Conservation (phyloP, 2,888 invertebrate species). For the Nymphalis urticae region DNA sequence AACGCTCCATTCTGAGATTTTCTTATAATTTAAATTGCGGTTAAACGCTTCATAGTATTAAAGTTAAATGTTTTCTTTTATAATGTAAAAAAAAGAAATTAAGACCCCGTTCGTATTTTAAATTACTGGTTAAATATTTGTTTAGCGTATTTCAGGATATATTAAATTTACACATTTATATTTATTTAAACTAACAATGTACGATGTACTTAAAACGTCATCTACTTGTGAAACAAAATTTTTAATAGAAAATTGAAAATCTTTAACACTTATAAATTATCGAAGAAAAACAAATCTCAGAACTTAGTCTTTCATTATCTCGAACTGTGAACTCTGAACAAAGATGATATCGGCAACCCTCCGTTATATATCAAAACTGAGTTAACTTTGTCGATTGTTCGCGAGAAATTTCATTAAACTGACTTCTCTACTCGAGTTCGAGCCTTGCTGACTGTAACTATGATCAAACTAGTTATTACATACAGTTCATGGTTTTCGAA, state of each 20-base stretch:
- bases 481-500: constrained; percentile 15
- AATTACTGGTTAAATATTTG: too few relatives aligned
- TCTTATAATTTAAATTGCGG: constrained; percentile 41
- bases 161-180: too few relatives aligned
- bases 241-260: background rate
- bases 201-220: too few relatives aligned
- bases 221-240: too few relatives aligned
- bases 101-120: too few relatives aligned
- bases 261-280: background rate
- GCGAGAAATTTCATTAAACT: constrained; percentile 55
- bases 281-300: constrained; percentile 16
- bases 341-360: constrained; percentile 41
- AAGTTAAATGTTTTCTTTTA: background rate
- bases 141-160: too few relatives aligned
- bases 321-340: constrained; percentile 27
- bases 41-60: constrained; percentile 14
- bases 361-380: constrained; percentile 42
- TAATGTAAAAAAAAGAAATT: background rate
- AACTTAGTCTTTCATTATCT: constrained; percentile 26
- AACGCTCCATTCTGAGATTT: constrained; percentile 34
- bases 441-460: constrained; percentile 38
- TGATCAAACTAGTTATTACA: constrained; percentile 39
- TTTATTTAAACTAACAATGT: too few relatives aligned
- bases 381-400: constrained; percentile 49
- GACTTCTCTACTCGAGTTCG: constrained; percentile 41